Conservation (phyloP, 2,113 vertebrate genomes). For the Etheostoma spectabile region DNA sequence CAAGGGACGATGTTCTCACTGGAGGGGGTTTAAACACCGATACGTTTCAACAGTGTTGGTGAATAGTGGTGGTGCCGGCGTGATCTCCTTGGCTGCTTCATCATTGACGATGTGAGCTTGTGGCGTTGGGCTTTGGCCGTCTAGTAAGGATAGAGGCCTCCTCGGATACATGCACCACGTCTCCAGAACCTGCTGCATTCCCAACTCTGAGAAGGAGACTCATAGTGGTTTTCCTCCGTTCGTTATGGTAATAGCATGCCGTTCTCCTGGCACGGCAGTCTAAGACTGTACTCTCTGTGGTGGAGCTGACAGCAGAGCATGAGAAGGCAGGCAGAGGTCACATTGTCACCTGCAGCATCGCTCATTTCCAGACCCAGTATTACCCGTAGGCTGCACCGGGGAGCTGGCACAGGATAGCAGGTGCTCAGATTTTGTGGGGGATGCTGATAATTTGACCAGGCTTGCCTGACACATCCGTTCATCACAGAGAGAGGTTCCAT, state of each 20-base stretch:
- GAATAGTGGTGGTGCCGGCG: background rate
- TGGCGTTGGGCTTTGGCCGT: slow-evolving; percentile 38
- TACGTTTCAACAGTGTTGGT: background rate
- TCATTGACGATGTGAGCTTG: slow-evolving; percentile 40
- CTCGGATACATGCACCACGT: slow-evolving; percentile 33
- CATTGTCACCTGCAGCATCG: background rate
- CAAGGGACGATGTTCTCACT: slow-evolving; percentile 1
- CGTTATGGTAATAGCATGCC: slow-evolving; percentile 33
- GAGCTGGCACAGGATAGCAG: background rate
- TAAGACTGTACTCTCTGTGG: background rate
- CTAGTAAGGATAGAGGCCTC: slow-evolving; percentile 62
- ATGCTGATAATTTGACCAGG: slow-evolving; percentile 68
- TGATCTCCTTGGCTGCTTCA: slow-evolving; percentile 29
- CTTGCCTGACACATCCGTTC: slow-evolving; percentile 63
- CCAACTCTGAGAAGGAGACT: slow-evolving; percentile 53
- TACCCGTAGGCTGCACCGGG: slow-evolving; percentile 9
- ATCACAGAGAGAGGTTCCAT: background rate
- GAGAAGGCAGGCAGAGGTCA: background rate
- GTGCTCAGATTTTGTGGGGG: background rate
- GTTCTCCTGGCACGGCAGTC: slow-evolving; percentile 52
- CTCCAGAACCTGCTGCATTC: slow-evolving; percentile 28
- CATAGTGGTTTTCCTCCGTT: slow-evolving; percentile 77
- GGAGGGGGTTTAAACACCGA: background rate
- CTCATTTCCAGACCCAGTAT: slow-evolving; percentile 61
- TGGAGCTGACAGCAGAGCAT: slow-evolving; percentile 4